phyloP scores from a whole-genome alignment of 1,140 invertebrate genomes.

The Charaxes varanes region DNA sequence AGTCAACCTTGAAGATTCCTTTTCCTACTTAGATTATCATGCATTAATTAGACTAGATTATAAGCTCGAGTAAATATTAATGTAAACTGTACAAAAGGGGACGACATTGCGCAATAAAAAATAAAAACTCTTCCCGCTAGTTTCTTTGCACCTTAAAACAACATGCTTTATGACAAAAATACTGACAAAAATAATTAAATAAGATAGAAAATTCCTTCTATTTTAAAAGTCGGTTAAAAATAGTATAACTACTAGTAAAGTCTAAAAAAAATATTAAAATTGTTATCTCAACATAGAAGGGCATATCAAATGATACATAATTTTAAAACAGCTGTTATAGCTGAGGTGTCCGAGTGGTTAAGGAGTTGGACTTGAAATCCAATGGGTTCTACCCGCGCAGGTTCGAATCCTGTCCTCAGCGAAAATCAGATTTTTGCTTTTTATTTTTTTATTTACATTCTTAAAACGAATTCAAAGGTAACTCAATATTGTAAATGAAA shows the following conservation, averaged over 20 bases:
- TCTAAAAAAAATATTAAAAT: too few relatives aligned
- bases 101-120: too few relatives aligned
- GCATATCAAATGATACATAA: neutral
- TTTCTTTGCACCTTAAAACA: too few relatives aligned
- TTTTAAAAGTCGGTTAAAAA: too few relatives aligned
- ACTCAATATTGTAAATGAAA: too few relatives aligned
- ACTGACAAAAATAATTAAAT: neutral
- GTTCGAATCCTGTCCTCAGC: constrained; percentile 31
- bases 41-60: neutral
- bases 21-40: neutral
- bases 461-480: too few relatives aligned
- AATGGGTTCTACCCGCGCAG: constrained; percentile 26
- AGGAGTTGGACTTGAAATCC: constrained; percentile 25
- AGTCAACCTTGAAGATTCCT: neutral
- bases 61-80: too few relatives aligned
- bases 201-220: too few relatives aligned
- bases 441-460: constrained; percentile 9
- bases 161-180: neutral
- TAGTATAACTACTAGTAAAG: too few relatives aligned
- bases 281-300: too few relatives aligned
- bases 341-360: constrained; percentile 29
- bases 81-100: too few relatives aligned
- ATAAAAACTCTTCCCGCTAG: too few relatives aligned
- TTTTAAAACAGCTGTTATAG: constrained; percentile 5
- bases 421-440: constrained; percentile 5